Conservation (phyloP, 2,113 vertebrate genomes). For the Centropristis striata region DNA sequence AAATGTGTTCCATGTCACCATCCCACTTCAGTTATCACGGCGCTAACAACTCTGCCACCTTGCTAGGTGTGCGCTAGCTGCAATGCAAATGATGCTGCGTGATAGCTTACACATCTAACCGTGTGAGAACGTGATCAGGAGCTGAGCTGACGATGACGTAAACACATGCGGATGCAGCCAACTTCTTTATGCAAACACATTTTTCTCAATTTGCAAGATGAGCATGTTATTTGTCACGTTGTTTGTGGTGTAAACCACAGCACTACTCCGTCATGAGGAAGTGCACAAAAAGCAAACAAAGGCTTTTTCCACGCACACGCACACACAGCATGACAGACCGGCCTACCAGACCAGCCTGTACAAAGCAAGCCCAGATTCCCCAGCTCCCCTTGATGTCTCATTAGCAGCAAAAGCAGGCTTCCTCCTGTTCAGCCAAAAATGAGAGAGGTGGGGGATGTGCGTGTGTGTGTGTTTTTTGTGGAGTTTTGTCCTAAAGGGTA, state of each 20-base stretch:
- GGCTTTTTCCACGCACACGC: slow-evolving; percentile 17
- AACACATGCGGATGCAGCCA: slow-evolving; percentile 5
- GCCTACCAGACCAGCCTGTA: slow-evolving; percentile 36
- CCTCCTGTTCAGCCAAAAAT: slow-evolving; percentile 60
- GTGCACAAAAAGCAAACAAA: slow-evolving; percentile 30
- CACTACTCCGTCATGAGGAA: slow-evolving; percentile 12
- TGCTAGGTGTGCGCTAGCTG: slow-evolving; percentile 19
- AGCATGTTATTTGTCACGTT: background rate
- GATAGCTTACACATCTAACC: slow-evolving; percentile 21
- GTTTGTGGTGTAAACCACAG: slow-evolving; percentile 30
- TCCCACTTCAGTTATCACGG: slow-evolving; percentile 31
- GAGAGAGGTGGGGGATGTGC: background rate
- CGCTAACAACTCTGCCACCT: slow-evolving; percentile 40
- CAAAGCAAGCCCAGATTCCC: slow-evolving; percentile 50
- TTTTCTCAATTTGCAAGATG: background rate
- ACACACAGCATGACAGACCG: slow-evolving; percentile 24
- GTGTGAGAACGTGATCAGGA: slow-evolving; percentile 18
- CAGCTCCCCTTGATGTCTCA: slow-evolving; percentile 71
- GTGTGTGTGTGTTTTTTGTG: slow-evolving; percentile 17
- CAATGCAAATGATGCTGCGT: slow-evolving; percentile 31
- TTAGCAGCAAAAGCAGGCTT: slow-evolving; percentile 69
- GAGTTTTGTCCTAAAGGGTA: slow-evolving; percentile 39
- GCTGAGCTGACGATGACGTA: slow-evolving; percentile 6
- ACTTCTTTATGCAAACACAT: slow-evolving; percentile 1
- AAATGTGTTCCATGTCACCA: slow-evolving; percentile 26